phyloP scores from a whole-genome alignment of 2,888 invertebrate species.

The Lucinisca nassula region DNA sequence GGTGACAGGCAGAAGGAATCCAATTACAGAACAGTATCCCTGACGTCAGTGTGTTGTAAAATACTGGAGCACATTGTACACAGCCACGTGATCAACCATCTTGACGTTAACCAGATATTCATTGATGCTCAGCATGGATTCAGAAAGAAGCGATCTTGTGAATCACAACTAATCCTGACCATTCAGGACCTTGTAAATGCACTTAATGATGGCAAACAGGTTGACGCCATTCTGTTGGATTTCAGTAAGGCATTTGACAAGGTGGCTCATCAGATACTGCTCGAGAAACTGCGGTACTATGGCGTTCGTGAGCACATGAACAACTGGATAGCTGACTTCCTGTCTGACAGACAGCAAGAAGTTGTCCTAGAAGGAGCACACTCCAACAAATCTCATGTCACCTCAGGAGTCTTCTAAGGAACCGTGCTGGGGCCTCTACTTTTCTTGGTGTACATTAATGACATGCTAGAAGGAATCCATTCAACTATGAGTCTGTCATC shows the following conservation, averaged over 20 bases:
- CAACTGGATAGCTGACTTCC: constrained; percentile 8
- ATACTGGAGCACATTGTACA: constrained; percentile 16
- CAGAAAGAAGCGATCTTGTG: not conserved
- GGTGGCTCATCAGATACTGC: not conserved
- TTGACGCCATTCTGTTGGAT: not conserved
- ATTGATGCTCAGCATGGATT: constrained; percentile 18
- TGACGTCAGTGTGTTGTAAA: constrained; percentile 18
- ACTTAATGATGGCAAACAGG: not conserved
- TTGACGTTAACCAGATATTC: not conserved
- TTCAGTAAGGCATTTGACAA: constrained; percentile 5
- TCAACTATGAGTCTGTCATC: not conserved
- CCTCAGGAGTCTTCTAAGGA: not conserved
- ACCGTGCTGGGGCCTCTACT: not conserved
- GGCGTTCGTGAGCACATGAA: not conserved
- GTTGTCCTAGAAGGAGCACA: not conserved
- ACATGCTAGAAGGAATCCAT: not conserved
- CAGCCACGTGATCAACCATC: constrained; percentile 2
- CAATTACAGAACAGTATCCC: not conserved
- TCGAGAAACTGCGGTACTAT: not conserved
- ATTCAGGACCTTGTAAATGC: not conserved
- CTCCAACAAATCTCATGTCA: not conserved
- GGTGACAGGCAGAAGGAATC: not conserved
- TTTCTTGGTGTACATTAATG: not conserved
- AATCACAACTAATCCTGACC: not conserved
- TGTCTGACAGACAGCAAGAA: not conserved